Evolutionary conservation across 2,113 vertebrate genomes (phyloP), one percentile per base, ranked within the genome.

Genomic region (Indicator indicator): DNA sequence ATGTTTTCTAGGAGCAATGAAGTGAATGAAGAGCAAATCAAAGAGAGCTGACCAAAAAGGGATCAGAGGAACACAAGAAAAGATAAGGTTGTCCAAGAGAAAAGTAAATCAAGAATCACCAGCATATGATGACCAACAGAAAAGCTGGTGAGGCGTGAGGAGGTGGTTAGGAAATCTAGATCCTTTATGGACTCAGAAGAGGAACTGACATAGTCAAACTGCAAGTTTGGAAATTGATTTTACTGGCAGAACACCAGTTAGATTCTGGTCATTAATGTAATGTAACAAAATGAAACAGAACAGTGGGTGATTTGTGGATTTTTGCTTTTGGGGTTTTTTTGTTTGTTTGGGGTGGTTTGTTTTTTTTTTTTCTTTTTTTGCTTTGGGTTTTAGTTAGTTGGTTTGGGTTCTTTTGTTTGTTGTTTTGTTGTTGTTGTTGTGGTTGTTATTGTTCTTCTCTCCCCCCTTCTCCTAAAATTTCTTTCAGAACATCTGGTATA

Each of bases 401-500:
- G 19, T 48, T 48, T 48, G 48, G 20, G 48, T 21, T 48, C 20
- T 48, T 20, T 48, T 44, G 42, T 44, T 44, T 44, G 42, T 44
- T 44, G 14, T 44, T 11, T 10, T 48, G 9, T 21, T 48, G 19
- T 48, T 48, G 19, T 11, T 21, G 48, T 48, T 20, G 19, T 48
- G 20, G 20, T 48, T 6, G 46, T 48, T 48, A 17, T 9, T 48
- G 48, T 16, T 48, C 48, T 48, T 54, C 24, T 27, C 24, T 27
- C 24, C 6, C 52, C 52, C 21, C 1, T 1, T 1, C 2, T 3
- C 3, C 1, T 38, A 28, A 83, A n/a, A 46, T 6, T 18, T 44
- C 12, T 73, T 73, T 67, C 16, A 74, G 26, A 81, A 81, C 89
- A 77, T 12, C 9, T 44, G n/a, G 13, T n/a, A 8, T 6, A 64